Evolutionary conservation across 2,888 invertebrate species (phyloP), one percentile per base, ranked within the genome.

Genomic region (Trichogramma dendrolimi): DNA sequence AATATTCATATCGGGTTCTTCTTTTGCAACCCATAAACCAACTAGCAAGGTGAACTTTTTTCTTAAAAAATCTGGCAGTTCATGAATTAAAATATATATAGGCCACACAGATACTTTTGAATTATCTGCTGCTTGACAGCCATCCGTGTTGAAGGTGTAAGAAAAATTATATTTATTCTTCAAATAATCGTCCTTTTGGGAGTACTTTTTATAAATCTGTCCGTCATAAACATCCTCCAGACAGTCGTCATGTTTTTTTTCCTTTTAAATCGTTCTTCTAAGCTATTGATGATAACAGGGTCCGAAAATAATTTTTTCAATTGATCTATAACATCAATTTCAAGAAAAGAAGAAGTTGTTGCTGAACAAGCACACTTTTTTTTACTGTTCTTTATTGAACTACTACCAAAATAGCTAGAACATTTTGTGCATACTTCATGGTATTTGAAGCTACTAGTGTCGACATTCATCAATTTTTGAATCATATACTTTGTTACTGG

Each of bases 1-100:
- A 4, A 61, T 51, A 11, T n/a, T 63, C 63, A 68, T 66, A 8
- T 63, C 55, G 4, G 67, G 69, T 51, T 68, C 65, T 3, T 2
- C 39, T 11, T 64, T 49, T 43, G 62, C 51, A n/a, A 66, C 65
- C 65, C 66, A 69, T 10, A 68, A 44, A 10, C 66, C 68, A 10
- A 60, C 10, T 11, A 69, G 46, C 6, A 67, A 14, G 55, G 62
- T 68, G 52, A 61, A 46, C 62, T 60, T 56, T 50, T 60, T 14
- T 8, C 69, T 41, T 38, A 66, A 8, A 47, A 63, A 57, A 6
- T 58, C 59, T 7, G 67, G 69, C 7, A 69, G 55, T 41, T 69
- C 67, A 46, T 67, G 48, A 7, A 58, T 10, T 46, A 46, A 46
- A n/a, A n/a, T n/a, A n/a, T 38, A 58, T n/a, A 58, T 44, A 5